Conservation (phyloP, 2,888 invertebrate genomes). For the Chydorus sphaericus region DNA sequence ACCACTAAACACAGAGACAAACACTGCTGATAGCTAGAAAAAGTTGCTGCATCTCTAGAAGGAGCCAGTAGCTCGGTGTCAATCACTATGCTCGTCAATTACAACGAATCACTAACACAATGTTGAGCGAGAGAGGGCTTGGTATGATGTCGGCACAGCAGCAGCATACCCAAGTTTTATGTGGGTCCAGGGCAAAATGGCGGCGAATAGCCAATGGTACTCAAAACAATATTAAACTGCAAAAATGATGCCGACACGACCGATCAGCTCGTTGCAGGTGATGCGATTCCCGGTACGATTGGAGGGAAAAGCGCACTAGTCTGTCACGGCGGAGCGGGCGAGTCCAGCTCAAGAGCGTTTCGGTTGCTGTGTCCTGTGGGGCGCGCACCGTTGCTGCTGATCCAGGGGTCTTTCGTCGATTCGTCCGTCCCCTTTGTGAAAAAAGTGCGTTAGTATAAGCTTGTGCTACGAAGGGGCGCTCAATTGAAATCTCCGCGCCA, state of each 20-base stretch:
- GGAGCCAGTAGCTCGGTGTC: too few species aligned
- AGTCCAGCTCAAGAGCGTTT: conserved; percentile 5
- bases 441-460: background rate
- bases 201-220: conserved; percentile 5
- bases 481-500: background rate
- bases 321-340: conserved; percentile 1
- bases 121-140: too few species aligned
- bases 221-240: background rate
- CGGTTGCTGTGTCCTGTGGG: conserved; percentile 4
- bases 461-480: too few species aligned
- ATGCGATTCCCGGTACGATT: background rate
- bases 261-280: background rate
- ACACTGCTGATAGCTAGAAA: too few species aligned
- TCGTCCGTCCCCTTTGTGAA: background rate
- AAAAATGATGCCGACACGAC: background rate
- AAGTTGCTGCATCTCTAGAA: too few species aligned
- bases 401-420: background rate
- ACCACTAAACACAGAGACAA: too few species aligned
- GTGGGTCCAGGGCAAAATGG: conserved; percentile 4
- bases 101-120: too few species aligned
- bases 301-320: background rate
- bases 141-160: background rate
- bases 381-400: background rate
- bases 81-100: too few species aligned
- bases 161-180: background rate